phyloP scores from a whole-genome alignment of 2,888 invertebrate species.

The Cylindroiulus punctatus region DNA sequence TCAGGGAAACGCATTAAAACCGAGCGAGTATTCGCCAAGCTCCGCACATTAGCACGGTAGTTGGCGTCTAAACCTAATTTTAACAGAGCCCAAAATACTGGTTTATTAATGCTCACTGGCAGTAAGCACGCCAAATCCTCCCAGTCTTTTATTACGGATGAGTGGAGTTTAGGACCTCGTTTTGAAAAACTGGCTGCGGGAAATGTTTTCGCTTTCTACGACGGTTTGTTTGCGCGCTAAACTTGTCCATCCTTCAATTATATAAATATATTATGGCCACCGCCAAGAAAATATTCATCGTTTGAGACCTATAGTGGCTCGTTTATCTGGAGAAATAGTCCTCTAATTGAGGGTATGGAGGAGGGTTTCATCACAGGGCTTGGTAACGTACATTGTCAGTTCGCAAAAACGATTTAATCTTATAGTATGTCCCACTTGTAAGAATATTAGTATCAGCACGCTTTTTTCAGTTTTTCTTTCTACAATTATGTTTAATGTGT shows the following conservation, averaged over 20 bases:
- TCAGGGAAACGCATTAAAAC: not conserved
- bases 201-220: constrained; percentile 1
- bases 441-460: no score
- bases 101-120: constrained; percentile 2
- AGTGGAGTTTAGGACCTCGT: constrained; percentile 7
- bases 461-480: no score
- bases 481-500: no score
- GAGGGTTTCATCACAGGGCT: no score
- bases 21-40: not conserved
- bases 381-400: no score
- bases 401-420: no score
- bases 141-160: not conserved
- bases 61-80: constrained; percentile 12
- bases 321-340: not conserved
- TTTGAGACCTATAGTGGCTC: not conserved
- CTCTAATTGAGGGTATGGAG: not conserved
- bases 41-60: not conserved
- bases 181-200: not conserved
- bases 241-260: constrained; percentile 3
- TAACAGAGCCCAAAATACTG: not conserved
- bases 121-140: not conserved
- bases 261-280: not conserved
- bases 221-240: constrained; percentile 21
- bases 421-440: no score
- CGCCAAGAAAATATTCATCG: not conserved